Conservation (phyloP, 2,797 vertebrate species). For the Heliangelus exortis region DNA sequence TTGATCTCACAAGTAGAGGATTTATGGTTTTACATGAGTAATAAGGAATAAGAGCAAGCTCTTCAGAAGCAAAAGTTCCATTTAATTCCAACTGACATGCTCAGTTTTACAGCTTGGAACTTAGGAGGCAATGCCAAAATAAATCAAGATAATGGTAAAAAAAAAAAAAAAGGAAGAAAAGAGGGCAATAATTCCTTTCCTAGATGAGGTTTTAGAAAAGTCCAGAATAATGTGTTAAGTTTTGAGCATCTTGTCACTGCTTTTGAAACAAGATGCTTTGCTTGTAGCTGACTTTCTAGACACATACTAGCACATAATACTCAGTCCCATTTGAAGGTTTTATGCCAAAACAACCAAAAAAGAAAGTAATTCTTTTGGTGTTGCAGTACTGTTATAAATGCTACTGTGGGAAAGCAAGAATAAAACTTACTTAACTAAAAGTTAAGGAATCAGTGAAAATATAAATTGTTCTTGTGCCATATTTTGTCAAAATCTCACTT, state of each 20-base stretch:
- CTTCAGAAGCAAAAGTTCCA: neutral
- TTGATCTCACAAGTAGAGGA: neutral
- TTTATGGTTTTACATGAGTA: constrained; percentile 43
- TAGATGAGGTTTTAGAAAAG: neutral
- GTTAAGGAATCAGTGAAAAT: neutral
- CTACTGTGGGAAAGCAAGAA: neutral
- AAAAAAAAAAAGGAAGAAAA: neutral
- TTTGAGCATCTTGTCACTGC: neutral
- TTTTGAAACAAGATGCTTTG: neutral
- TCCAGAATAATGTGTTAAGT: neutral
- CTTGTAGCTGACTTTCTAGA: neutral
- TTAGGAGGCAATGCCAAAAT: neutral
- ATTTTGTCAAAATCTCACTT: neutral
- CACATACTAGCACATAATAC: neutral
- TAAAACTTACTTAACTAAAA: neutral
- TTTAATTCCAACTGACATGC: neutral
- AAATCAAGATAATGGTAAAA: neutral
- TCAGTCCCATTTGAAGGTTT: neutral
- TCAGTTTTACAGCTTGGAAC: neutral
- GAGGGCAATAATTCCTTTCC: neutral
- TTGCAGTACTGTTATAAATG: neutral
- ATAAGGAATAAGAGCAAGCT: neutral
- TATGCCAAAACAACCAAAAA: neutral
- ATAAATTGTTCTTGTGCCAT: neutral
- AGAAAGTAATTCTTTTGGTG: neutral